A percentile compares a stretch with the other conserved stretches of the same genome.
Evolutionary conservation across 2,888 invertebrate species (phyloP).

Genomic region (Mactromeris polynyma): DNA sequence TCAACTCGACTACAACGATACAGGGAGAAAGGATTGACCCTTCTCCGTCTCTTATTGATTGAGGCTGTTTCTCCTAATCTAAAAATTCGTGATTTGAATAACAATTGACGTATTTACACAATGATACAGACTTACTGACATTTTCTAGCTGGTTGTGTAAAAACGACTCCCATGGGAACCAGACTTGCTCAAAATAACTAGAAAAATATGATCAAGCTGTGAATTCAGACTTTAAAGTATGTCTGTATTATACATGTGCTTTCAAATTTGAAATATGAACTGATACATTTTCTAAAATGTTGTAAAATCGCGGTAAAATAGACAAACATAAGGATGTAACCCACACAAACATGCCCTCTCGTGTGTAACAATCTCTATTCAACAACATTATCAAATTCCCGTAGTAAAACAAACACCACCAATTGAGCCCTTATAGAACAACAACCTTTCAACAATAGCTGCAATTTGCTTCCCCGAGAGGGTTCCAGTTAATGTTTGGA

Average conservation of each 20-base stretch:
- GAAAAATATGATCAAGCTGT: background rate
- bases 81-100: slow-evolving; percentile 47
- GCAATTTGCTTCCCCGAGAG: no score
- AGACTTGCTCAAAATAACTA: background rate
- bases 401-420: no score
- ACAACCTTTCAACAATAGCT: no score
- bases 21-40: slow-evolving; percentile 9
- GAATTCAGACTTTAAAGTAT: background rate
- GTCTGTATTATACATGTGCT: background rate
- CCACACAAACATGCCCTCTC: no score
- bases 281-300: no score
- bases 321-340: no score
- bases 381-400: no score
- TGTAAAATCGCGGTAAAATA: no score
- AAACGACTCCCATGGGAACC: background rate
- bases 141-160: background rate
- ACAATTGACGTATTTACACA: slow-evolving; percentile 44
- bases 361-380: no score
- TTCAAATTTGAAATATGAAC: no score
- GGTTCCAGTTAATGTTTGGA: no score
- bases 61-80: slow-evolving; percentile 40
- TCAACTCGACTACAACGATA: background rate
- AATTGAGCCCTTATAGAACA: no score
- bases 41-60: slow-evolving; percentile 31
- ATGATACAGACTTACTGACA: slow-evolving; percentile 15